Conservation (phyloP, 2,113 vertebrate genomes). For the Lucifuga dentata region DNA sequence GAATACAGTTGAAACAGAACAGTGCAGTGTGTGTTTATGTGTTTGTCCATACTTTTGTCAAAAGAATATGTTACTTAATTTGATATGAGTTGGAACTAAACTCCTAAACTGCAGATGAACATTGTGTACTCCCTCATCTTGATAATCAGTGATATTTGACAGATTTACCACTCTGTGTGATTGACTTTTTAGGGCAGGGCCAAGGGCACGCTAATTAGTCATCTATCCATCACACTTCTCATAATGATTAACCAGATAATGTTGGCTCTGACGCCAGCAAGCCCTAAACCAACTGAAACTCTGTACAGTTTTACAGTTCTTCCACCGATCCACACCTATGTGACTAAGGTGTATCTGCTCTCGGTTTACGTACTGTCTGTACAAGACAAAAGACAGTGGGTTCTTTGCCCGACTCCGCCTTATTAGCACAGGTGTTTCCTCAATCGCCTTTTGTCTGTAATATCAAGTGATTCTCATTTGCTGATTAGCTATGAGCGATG, state of each 20-base stretch:
- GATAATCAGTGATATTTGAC: slow-evolving; percentile 26
- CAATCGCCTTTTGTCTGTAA: slow-evolving; percentile 37
- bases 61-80: background rate
- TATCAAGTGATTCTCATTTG: slow-evolving; percentile 17
- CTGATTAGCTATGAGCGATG: slow-evolving; percentile 24
- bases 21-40: background rate
- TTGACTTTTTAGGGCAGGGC: slow-evolving; percentile 18
- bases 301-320: slow-evolving; percentile 37
- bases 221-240: slow-evolving; percentile 57
- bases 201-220: slow-evolving; percentile 51
- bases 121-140: background rate
- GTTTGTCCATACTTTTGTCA: background rate
- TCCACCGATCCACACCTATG: slow-evolving; percentile 51
- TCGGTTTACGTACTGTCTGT: slow-evolving; percentile 14
- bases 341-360: slow-evolving; percentile 48
- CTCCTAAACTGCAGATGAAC: background rate
- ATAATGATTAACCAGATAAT: slow-evolving; percentile 72
- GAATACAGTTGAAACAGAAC: background rate
- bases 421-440: slow-evolving; percentile 65
- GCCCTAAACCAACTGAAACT: slow-evolving; percentile 48
- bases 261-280: slow-evolving; percentile 28
- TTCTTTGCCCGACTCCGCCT: slow-evolving; percentile 6
- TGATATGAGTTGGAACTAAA: background rate
- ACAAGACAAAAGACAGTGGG: slow-evolving; percentile 32
- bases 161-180: slow-evolving; percentile 16